Base-by-base conservation (phyloP, 2,888 invertebrate genomes). In the Drosophila atroscutellata region DNA sequence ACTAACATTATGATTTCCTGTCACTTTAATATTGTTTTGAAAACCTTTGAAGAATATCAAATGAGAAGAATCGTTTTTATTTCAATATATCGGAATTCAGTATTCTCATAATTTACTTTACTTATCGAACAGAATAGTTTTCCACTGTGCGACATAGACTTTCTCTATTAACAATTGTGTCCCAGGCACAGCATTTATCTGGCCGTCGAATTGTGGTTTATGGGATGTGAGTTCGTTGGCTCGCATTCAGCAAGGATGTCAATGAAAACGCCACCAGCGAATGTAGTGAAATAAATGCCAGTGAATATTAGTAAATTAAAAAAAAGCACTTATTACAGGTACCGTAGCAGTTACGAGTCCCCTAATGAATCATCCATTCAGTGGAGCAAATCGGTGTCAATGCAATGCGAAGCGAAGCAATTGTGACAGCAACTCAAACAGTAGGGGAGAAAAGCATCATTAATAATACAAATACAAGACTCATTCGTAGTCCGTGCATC, bases 391-490 rank as follows among this genome's bases (percentile, higher is more conserved):
- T 52, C 30, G 28, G n/a, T 7, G 37, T 60, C 52, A 56, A 42
- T 65, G 62, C 59, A 56, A 1, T 57, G 64, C 66, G 65, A 39
- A 55, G 52, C 32, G 39, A 32, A 49, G 55, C 64, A 39, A 52
- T 62, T 77, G 56, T 61, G 68, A 63, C 70, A 66, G 28, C 9
- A 64, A 20, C 54, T 32, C 18, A 30, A 7, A 34, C 18, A 50
- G 11, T 45, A 30, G 36, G 26, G 20, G 32, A 9, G 30, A 39
- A 24, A 11, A n/a, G 52, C 64, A 68, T 86, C 85, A 88, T 86
- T 88, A 86, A 86, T 88, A 88, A 86, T 88, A 86, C 88, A 86
- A 86, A 88, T 70, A 86, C 55, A 73, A 79, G 78, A 73, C 86
- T 88, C 85, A 86, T 86, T 88, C 86, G 70, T 75, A 86, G 89